phyloP scores from a whole-genome alignment of 2,113 vertebrate species.

The Osmerus eperlanus region DNA sequence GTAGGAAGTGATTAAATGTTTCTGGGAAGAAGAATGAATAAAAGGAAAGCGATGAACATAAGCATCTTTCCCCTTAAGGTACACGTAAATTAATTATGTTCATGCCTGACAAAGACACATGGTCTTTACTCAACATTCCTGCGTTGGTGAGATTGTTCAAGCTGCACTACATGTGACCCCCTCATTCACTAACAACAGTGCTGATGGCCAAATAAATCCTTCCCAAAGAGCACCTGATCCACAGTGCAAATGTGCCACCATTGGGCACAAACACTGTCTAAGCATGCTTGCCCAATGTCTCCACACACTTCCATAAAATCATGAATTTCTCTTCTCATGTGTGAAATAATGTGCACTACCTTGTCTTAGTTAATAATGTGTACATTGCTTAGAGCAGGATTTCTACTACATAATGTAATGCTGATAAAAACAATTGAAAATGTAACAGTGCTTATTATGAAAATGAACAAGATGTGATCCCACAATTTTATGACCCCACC shows the following conservation, averaged over 20 bases:
- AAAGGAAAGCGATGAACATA: not conserved
- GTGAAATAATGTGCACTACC: too few relatives aligned
- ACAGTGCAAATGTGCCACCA: slow-evolving; percentile 35
- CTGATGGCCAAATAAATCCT: slow-evolving; percentile 54
- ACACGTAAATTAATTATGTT: not conserved
- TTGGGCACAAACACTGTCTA: not conserved
- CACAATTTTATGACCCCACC: not conserved
- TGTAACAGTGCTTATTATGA: too few relatives aligned
- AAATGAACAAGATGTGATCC: not conserved
- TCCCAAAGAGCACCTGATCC: slow-evolving; percentile 56
- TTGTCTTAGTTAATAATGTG: too few relatives aligned
- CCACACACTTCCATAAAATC: too few relatives aligned
- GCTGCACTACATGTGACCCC: slow-evolving; percentile 63
- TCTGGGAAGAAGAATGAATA: not conserved
- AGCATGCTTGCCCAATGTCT: too few relatives aligned
- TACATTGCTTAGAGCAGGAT: too few relatives aligned
- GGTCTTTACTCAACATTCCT: slow-evolving; percentile 26
- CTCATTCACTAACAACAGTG: slow-evolving; percentile 61
- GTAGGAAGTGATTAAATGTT: not conserved
- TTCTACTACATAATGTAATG: too few relatives aligned
- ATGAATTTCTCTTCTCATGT: too few relatives aligned
- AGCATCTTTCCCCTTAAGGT: not conserved
- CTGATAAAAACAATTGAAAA: too few relatives aligned
- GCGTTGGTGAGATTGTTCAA: slow-evolving; percentile 37
- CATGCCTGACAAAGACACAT: not conserved